Percentiles rank a stretch among this genome's conserved stretches.
Evolutionary conservation across 2,113 vertebrate species (phyloP).

Genomic region (Amazona vittata): DNA sequence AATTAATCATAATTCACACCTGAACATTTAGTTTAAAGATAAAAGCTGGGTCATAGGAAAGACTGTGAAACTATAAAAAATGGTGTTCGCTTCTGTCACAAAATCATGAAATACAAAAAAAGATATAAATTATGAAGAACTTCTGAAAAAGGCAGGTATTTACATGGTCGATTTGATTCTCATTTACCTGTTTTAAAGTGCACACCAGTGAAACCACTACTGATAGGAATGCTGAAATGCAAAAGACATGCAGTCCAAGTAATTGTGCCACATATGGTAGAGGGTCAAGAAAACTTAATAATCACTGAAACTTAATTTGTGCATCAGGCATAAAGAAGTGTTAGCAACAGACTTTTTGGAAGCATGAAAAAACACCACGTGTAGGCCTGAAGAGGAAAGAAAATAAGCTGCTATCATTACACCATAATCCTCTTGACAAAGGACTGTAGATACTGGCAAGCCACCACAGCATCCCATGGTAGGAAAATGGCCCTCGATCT

Average conservation of each 20-base stretch:
- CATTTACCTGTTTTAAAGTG: not conserved
- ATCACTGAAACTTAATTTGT: not conserved
- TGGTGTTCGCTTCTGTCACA: not conserved
- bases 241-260: not conserved
- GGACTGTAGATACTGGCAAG: not conserved
- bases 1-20: not conserved
- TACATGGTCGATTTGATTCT: not conserved
- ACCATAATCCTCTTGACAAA: not conserved
- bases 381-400: not conserved
- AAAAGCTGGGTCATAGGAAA: not conserved
- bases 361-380: not conserved
- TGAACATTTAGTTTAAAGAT: not conserved
- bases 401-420: not conserved
- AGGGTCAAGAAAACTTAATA: not conserved
- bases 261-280: not conserved
- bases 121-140: not conserved
- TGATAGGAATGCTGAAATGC: not conserved
- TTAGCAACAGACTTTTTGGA: not conserved
- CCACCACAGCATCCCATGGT: accelerated
- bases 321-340: not conserved
- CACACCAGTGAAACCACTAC: not conserved
- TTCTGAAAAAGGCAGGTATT: not conserved
- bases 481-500: not conserved
- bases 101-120: not conserved
- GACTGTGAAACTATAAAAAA: not conserved